Percentiles rank a stretch among this genome's conserved stretches.
Conservation (phyloP, 30 jellyfish, hydroid and myxozoan genomes). For the Chrysaora quinquecirrha region DNA sequence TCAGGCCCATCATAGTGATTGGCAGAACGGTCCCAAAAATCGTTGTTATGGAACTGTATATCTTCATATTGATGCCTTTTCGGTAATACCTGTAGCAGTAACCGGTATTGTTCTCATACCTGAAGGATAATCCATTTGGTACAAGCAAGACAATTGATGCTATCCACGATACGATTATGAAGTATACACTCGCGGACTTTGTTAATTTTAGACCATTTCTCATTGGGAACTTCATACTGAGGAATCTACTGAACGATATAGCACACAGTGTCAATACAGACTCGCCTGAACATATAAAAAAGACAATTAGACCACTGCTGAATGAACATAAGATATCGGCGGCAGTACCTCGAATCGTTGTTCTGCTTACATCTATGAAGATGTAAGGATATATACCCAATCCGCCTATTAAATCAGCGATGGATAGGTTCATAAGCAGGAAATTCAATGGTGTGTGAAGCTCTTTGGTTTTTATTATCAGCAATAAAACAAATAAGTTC, state of each 20-base stretch:
- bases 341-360: slow-evolving; percentile 2
- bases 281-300: slow-evolving; percentile 62
- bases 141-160: slow-evolving; percentile 13
- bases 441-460: slow-evolving; percentile 60
- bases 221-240: slow-evolving; percentile 59
- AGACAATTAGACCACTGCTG: slow-evolving; percentile 51
- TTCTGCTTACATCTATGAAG: slow-evolving; percentile 63
- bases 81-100: slow-evolving; percentile 56
- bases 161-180: slow-evolving; percentile 53
- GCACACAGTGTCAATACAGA: slow-evolving; percentile 62
- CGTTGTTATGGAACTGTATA: slow-evolving; percentile 35
- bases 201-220: slow-evolving; percentile 13
- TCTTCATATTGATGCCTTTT: slow-evolving; percentile 33
- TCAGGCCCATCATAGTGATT: slow-evolving; percentile 22
- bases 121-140: slow-evolving; percentile 37
- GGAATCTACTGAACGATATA: slow-evolving; percentile 56
- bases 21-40: slow-evolving; percentile 51
- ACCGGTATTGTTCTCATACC: slow-evolving; percentile 64
- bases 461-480: slow-evolving; percentile 19
- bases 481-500: slow-evolving; percentile 28
- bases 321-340: slow-evolving; percentile 51
- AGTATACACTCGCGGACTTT: slow-evolving; percentile 29
- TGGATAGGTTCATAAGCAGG: slow-evolving; percentile 53
- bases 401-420: slow-evolving; percentile 71
- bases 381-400: slow-evolving; percentile 44